Conservation (phyloP, 2,888 invertebrate species). For the Drosophila pseudotakahashii region DNA sequence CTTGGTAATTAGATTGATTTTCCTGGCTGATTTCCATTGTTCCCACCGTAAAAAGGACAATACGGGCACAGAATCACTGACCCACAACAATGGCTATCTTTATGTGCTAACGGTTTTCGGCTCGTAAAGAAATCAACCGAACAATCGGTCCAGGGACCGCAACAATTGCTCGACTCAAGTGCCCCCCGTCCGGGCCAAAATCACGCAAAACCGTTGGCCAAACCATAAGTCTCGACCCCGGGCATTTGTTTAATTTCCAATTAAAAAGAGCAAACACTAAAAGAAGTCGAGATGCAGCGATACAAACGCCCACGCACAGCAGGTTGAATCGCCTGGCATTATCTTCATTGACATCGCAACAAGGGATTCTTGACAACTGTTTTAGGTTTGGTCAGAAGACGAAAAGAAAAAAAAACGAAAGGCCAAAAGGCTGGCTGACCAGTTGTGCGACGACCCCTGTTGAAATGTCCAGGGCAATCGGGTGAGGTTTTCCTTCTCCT, state of each 20-base stretch:
- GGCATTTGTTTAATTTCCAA: slow-evolving; percentile 79
- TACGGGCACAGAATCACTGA: not conserved
- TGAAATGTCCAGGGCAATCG: slow-evolving; percentile 61
- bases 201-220: slow-evolving; percentile 72
- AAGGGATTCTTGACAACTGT: slow-evolving; percentile 74
- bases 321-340: slow-evolving; percentile 67
- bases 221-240: slow-evolving; percentile 51
- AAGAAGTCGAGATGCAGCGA: slow-evolving; percentile 39
- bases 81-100: slow-evolving; percentile 39
- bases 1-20: slow-evolving; percentile 64
- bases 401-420: slow-evolving; percentile 16
- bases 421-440: slow-evolving; percentile 61
- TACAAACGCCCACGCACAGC: slow-evolving; percentile 75
- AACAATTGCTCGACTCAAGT: slow-evolving; percentile 69
- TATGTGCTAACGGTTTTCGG: slow-evolving; percentile 62
- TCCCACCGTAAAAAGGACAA: slow-evolving; percentile 55
- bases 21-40: slow-evolving; percentile 48
- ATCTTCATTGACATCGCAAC: slow-evolving; percentile 77
- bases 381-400: slow-evolving; percentile 55
- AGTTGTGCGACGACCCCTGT: slow-evolving; percentile 45
- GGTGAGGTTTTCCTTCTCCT: slow-evolving; percentile 53
- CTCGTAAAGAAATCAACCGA: slow-evolving; percentile 62
- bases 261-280: slow-evolving; percentile 75
- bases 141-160: slow-evolving; percentile 59
- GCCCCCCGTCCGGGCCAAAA: slow-evolving; percentile 58